A percentile compares a stretch with the other conserved stretches of the same genome.
These are phyloP conservation scores for Balaeniceps rex DNA, from an alignment of 2,113 vertebrate genomes.

Conservation along the genomic window DNA sequence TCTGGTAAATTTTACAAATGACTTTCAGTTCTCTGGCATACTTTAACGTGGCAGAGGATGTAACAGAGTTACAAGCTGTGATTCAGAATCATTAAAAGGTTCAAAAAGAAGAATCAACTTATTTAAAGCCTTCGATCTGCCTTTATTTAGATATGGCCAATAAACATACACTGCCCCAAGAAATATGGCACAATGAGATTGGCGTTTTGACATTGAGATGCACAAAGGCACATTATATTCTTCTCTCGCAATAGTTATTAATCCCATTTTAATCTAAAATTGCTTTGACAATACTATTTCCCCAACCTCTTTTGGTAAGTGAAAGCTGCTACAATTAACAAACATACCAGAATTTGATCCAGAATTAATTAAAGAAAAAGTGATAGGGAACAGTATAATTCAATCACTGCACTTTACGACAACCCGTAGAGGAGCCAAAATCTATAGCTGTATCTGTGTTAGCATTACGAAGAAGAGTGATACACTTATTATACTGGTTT, in stretches of 20 bases:
- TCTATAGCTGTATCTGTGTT: not conserved
- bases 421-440: not conserved
- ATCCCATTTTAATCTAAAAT: not conserved
- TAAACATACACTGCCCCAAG: not conserved
- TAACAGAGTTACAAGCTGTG: not conserved
- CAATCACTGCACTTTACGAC: not conserved
- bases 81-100: not conserved
- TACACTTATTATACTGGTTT: constrained; percentile 9
- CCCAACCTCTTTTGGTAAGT: not conserved
- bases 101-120: not conserved
- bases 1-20: not conserved
- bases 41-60: not conserved
- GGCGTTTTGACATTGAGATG: not conserved
- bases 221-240: not conserved
- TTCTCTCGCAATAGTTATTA: not conserved
- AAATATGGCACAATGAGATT: not conserved
- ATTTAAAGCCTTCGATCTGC: not conserved
- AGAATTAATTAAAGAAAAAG: not conserved
- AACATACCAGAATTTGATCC: not conserved
- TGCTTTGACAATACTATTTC: not conserved
- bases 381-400: not conserved
- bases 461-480: not conserved
- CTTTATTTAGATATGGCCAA: not conserved
- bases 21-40: not conserved
- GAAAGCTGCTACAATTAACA: not conserved